Base-by-base conservation (phyloP, 2,797 vertebrate genomes). In the Brotula barbata region DNA sequence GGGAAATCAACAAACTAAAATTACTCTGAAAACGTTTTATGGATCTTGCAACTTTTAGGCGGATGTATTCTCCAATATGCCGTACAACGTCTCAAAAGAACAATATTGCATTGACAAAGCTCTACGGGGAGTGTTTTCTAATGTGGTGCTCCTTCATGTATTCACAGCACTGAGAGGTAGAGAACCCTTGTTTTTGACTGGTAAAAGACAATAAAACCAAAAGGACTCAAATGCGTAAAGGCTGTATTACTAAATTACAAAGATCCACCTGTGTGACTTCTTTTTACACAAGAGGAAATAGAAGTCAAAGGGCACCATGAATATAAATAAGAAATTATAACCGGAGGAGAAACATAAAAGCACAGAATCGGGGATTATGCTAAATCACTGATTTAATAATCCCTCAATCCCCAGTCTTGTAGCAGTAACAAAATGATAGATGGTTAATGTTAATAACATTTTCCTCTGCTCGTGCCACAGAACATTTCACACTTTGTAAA, bases 291-390 rank as follows among this genome's bases (percentile, higher is more conserved):
- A 53, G 20, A 60, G 52, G 34, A 50, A 71, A 71, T 7, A 56
- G 2, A 54, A 65, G 73, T 60, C 39, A 60, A 63, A 76, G 34
- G 28, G 53, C 36, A 28, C 53, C 39, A 61, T 60, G 51, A 28
- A 28, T 28, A 28, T 28, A 28, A 72, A 57, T 59, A 77, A 63
- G 28, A 74, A 21, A 68, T 53, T 22, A 59, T 46, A 59, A 43
- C 37, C 33, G 21, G 12, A 37, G n/a, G 64, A 65, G 51, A 41
- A 53, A 64, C 53, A 37, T 43, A 34, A 14, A 51, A 71, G 57
- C 42, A 49, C 34, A 54, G 46, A 23, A 62, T 59, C 2, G 62
- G 49, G 7, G 5, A 33, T 41, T 42, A 28, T 37, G 40, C 41
- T 54, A 64, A 59, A 20, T 47, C 23, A 25, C 6, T 39, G 11